Evolutionary conservation across 2,888 invertebrate genomes (phyloP), one percentile per base, ranked within the genome.

Genomic region (Hermaeophaga mercurialis): DNA sequence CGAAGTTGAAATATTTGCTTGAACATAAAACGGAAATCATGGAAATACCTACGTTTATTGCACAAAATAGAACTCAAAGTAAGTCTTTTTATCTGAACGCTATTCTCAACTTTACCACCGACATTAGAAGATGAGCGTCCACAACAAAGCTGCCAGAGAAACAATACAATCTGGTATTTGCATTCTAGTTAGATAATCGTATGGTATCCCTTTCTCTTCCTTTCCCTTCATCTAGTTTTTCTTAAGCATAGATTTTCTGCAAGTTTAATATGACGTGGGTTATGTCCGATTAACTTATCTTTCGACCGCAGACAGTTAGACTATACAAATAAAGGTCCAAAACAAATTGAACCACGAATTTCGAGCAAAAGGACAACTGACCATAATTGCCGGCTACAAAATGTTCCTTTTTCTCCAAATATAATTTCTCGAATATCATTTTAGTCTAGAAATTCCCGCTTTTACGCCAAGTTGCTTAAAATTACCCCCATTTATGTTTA

Each of bases 221-320:
- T n/a, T n/a, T 52, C 26, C 46, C 53, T 43, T 24, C 6, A 33
- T 54, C 39, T n/a, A 38, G 31, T 55, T 58, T 47, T 44, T 33
- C 26, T 36, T 26, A 12, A 31, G 55, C 45, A 55, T 45, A 36
- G 17, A 48, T 45, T 49, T 53, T 48, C 45, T 46, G 46, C 26
- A 36, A 57, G 56, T 57, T 60, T 50, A 17, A 48, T 56, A 57
- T 60, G 54, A 60, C 56, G 56, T 54, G 59, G 59, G 54, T 60
- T 41, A 41, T 38, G 50, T 52, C 54, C 41, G 59, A 60, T 60
- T 56, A 57, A 60, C 55, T 55, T 58, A 55, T 58, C 58, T 41
- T 17, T 24, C 44, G 24, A 48, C 49, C 58, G 38, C 58, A 58
- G 58, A 54, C 53, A 54, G 44, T 54, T 47, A 12, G 18, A n/a